Conservation (phyloP, 2,113 vertebrate genomes). For the Zapornia atra region DNA sequence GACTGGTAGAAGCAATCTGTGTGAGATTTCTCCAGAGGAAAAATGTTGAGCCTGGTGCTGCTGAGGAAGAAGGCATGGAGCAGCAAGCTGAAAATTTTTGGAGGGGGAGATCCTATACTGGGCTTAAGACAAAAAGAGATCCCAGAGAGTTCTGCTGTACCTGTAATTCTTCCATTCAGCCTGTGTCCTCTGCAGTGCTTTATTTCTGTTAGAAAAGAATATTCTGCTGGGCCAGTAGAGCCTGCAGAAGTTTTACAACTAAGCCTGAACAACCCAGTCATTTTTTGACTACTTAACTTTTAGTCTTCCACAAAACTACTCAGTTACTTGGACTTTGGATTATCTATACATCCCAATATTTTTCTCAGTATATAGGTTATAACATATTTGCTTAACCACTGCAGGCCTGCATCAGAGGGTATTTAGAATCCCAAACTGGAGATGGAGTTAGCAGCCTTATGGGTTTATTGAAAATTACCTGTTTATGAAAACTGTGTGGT, state of each 20-base stretch:
- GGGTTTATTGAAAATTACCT: not conserved
- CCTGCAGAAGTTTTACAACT: not conserved
- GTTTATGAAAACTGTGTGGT: not conserved
- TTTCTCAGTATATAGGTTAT: not conserved
- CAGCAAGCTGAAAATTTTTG: not conserved
- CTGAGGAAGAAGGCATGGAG: not conserved
- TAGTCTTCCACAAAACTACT: not conserved
- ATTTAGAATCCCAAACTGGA: not conserved
- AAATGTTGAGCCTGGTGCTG: not conserved
- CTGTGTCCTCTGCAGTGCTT: not conserved
- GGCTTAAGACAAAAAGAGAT: not conserved
- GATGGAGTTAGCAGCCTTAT: not conserved
- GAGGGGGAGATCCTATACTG: not conserved
- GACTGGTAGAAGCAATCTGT: conserved; percentile 58
- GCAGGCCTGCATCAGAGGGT: not conserved
- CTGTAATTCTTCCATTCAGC: not conserved
- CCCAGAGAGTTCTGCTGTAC: not conserved
- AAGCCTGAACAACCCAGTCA: not conserved
- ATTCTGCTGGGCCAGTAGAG: not conserved
- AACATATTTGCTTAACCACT: not conserved
- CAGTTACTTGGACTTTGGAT: not conserved
- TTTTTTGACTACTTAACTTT: not conserved
- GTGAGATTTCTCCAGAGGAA: conserved; percentile 53
- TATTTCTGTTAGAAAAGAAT: not conserved
- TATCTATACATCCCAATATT: not conserved